Evolutionary conservation across 2,888 invertebrate species (phyloP).

Genomic region (Patella depressa): DNA sequence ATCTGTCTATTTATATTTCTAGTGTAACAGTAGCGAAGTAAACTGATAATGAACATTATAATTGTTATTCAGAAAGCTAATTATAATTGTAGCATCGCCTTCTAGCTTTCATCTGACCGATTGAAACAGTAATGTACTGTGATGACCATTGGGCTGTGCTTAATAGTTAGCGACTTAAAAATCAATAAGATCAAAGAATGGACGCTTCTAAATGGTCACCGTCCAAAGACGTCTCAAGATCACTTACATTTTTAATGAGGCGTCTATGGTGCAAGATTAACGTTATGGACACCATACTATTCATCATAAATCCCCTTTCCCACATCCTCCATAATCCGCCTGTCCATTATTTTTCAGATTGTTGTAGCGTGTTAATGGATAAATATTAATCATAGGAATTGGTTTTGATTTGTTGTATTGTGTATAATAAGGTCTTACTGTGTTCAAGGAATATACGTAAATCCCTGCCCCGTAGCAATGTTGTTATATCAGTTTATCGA

Average conservation of each 20-base stretch:
- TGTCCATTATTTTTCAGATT: too few relatives aligned
- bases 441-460: too few relatives aligned
- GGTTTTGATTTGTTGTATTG: neutral
- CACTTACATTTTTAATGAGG: constrained; percentile 13
- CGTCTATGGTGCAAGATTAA: constrained; percentile 10
- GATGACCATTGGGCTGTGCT: neutral
- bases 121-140: constrained; percentile 4
- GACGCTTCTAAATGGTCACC: neutral
- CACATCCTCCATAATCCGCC: too few relatives aligned
- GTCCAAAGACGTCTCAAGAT: constrained; percentile 4
- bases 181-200: constrained; percentile 5
- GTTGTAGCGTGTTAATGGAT: neutral
- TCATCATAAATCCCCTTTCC: neutral
- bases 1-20: too few relatives aligned
- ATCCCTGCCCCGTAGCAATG: too few relatives aligned
- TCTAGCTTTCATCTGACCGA: constrained; percentile 2
- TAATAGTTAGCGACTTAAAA: neutral
- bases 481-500: too few relatives aligned
- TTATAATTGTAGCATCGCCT: neutral
- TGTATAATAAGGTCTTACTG: too few relatives aligned
- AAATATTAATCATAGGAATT: constrained; percentile 9
- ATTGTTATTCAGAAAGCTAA: constrained; percentile 11
- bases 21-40: constrained; percentile 1
- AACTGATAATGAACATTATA: constrained; percentile 10
- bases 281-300: neutral